Evolutionary conservation across 2,888 invertebrate species (phyloP).

Genomic region (Anthrax anthrax): DNA sequence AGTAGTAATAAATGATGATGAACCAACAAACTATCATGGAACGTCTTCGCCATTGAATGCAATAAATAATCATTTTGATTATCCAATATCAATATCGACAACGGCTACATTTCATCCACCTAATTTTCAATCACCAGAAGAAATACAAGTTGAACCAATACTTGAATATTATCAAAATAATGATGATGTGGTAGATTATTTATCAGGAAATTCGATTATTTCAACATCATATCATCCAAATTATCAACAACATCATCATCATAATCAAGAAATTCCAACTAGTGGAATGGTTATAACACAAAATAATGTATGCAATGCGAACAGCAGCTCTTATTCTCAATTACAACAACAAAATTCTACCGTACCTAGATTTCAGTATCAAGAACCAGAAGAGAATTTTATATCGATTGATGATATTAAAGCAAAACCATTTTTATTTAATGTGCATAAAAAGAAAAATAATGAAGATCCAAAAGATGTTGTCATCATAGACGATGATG

Average conservation of each 20-base stretch:
- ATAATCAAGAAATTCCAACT: not conserved
- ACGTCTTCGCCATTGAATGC: too few species aligned
- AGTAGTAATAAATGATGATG: not conserved
- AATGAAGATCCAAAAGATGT: not conserved
- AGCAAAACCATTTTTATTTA: conserved; percentile 23
- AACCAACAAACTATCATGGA: not conserved
- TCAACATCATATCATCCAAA: not conserved
- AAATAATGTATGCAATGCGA: not conserved
- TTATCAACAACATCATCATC: too few species aligned
- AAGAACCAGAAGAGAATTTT: conserved; percentile 29
- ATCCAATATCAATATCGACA: not conserved
- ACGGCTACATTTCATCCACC: not conserved
- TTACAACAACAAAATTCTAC: not conserved
- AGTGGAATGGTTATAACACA: not conserved
- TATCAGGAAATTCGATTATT: not conserved
- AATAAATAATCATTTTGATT: too few species aligned
- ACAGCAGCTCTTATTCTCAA: not conserved
- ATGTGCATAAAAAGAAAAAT: conserved; percentile 17
- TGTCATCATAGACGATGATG: not conserved
- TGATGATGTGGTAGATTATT: not conserved
- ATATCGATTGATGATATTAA: conserved; percentile 32
- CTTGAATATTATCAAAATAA: not conserved
- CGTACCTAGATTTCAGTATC: conserved; percentile 16
- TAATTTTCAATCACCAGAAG: not conserved
- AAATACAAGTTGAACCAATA: conserved; percentile 1